Conservation (phyloP, 2,113 vertebrate species). For the Osmerus mordax region DNA sequence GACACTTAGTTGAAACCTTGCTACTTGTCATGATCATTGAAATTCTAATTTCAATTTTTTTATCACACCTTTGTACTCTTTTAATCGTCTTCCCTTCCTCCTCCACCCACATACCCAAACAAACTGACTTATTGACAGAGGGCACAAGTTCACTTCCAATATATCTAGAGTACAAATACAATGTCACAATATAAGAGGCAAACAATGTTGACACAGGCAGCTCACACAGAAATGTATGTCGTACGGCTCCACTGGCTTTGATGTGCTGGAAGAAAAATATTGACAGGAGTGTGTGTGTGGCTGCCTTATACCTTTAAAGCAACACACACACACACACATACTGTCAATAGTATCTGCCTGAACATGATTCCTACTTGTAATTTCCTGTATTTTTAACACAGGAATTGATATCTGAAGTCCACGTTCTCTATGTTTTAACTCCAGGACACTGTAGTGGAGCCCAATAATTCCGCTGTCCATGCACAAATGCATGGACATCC, state of each 20-base stretch:
- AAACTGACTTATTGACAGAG: constrained; percentile 12
- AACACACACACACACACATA: constrained; percentile 34
- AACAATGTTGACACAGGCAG: constrained; percentile 27
- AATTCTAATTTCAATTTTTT: too few relatives aligned
- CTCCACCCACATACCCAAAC: not conserved
- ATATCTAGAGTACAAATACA: constrained; percentile 38
- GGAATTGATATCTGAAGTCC: too few relatives aligned
- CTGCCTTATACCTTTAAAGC: constrained; percentile 37
- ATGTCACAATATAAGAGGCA: constrained; percentile 24
- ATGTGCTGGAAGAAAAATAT: constrained; percentile 56
- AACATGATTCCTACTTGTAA: not conserved
- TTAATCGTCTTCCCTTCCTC: too few relatives aligned
- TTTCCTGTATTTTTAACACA: constrained; percentile 11
- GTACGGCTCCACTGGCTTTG: constrained; percentile 31
- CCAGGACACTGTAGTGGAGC: too few relatives aligned
- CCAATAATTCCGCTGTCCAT: too few relatives aligned
- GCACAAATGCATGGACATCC: too few relatives aligned
- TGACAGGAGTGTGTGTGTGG: constrained; percentile 50
- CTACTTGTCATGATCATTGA: too few relatives aligned
- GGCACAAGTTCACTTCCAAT: constrained; percentile 40
- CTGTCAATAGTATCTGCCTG: constrained; percentile 53
- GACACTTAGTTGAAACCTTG: too few relatives aligned
- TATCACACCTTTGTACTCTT: too few relatives aligned
- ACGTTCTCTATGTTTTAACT: too few relatives aligned
- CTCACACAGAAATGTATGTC: constrained; percentile 7